Evolutionary conservation across 2,113 vertebrate species (phyloP), one percentile per base, ranked within the genome.

Genomic region (Gorsachius goisagi): DNA sequence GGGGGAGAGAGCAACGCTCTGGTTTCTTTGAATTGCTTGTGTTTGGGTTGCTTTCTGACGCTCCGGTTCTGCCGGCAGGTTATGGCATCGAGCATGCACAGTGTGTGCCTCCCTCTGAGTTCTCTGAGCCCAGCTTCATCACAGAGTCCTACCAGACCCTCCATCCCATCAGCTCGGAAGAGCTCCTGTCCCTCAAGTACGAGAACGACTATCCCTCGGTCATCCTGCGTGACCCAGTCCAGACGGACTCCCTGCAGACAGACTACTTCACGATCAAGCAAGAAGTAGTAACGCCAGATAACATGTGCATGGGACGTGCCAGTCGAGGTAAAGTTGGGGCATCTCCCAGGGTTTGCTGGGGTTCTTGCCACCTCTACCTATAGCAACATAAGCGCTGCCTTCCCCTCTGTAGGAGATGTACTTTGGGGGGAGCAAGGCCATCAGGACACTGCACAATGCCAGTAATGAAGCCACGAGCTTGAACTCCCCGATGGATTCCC

Each of bases 91-190:
- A 99, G 97, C 99, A 99, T 21, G 99, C 99, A 22, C 99, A 99
- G 97, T 99, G 99, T 3, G 99, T 99, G 58, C 99, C 99, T 71
- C 99, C 99, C 33, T 99, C 99, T 0, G 99, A 99, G 96, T 99
- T 99, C 98, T 99, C 99, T 0, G 99, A 99, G 98, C 99, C 99
- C 37, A 99, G 99, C 97, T 99, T 99, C 98, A 99, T 99, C 98
- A 99, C 99, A 4, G 99, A 99, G 97, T 99, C 99, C 83, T 99
- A 99, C 98, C 99, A 99, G 98, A 99, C 99, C 1, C 99, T 99
- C 49, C 99, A 99, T 92, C 99, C 99, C 90, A 99, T 99, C 98
- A 99, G 99, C 98, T 99, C 99, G 0, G 99, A 99, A 97, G 99
- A 99, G 94, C 98, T 99, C 90, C 98, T 99, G 89, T 99, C 99